These are phyloP conservation scores for Danionella dracula DNA, from an alignment of 2,797 vertebrate species.

Conservation along the genomic window DNA sequence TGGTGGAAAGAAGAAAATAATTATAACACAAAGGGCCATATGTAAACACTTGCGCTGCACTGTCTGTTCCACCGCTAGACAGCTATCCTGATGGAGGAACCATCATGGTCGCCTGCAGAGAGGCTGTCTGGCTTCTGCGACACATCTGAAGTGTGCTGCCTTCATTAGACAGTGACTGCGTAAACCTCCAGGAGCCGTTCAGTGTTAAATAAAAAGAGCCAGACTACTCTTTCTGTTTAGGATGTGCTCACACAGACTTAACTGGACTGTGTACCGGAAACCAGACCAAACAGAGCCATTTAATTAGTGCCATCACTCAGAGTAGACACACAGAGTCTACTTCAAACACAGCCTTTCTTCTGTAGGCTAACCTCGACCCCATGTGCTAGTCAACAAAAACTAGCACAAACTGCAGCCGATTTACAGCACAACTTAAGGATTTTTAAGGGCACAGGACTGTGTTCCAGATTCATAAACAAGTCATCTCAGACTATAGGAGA, in stretches of 20 bases:
- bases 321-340: background rate
- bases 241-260: constrained; percentile 46
- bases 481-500: too few species aligned
- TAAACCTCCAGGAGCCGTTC: background rate
- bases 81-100: constrained; percentile 11
- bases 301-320: constrained; percentile 63
- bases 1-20: background rate
- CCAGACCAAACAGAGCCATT: constrained; percentile 62
- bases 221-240: background rate
- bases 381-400: background rate
- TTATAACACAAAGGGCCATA: constrained; percentile 3
- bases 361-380: background rate
- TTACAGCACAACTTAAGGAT: too few species aligned
- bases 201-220: background rate
- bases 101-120: constrained; percentile 25
- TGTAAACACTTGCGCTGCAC: constrained; percentile 6
- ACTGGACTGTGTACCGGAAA: constrained; percentile 55
- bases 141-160: constrained; percentile 55
- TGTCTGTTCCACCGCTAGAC: constrained; percentile 5
- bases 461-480: too few species aligned
- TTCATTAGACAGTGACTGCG: constrained; percentile 38
- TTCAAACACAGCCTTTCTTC: constrained; percentile 2
- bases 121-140: constrained; percentile 50
- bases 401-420: too few species aligned
- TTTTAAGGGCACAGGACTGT: too few species aligned